These are phyloP conservation scores for Melanotaenia nigrans DNA, from an alignment of 2,797 vertebrate species.

Conservation along the genomic window DNA sequence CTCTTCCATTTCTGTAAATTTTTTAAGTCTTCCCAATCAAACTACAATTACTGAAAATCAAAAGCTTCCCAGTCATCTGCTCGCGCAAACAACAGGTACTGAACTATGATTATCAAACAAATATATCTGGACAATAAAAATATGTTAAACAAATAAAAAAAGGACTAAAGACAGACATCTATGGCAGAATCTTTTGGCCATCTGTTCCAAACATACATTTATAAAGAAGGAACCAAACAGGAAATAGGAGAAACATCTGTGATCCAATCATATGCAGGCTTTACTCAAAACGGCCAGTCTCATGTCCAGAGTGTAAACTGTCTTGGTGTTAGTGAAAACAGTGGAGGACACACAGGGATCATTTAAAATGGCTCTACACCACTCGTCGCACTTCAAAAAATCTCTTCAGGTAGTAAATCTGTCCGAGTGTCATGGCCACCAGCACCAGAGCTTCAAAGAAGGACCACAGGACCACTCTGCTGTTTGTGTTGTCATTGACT, in stretches of 20 bases:
- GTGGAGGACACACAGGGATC: conserved; percentile 63
- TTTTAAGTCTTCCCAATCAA: conserved; percentile 13
- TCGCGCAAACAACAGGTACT: conserved; percentile 23
- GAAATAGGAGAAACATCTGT: conserved; percentile 57
- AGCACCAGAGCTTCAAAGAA: conserved; percentile 99
- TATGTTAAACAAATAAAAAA: conserved; percentile 12
- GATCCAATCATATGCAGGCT: conserved; percentile 56
- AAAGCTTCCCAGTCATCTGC: conserved; percentile 33
- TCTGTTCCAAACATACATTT: conserved; percentile 54
- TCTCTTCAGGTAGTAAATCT: conserved; percentile 99
- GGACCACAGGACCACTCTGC: conserved; percentile 99
- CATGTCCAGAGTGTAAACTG: conserved; percentile 67
- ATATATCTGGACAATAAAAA: conserved; percentile 20
- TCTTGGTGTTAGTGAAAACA: conserved; percentile 68
- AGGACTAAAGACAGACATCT: conserved; percentile 30
- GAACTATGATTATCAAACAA: conserved; percentile 37
- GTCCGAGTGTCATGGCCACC: conserved; percentile 99
- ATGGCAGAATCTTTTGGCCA: conserved; percentile 45
- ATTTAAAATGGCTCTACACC: conserved; percentile 82
- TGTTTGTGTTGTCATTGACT: conserved; percentile 99
- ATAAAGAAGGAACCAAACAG: conserved; percentile 51
- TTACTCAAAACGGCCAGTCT: conserved; percentile 70
- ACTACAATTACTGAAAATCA: conserved; percentile 26
- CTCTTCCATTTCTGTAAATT: conserved; percentile 20
- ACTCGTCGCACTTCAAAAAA: conserved; percentile 99